Conservation (phyloP, 2,113 vertebrate species). For the Condylura cristata region DNA sequence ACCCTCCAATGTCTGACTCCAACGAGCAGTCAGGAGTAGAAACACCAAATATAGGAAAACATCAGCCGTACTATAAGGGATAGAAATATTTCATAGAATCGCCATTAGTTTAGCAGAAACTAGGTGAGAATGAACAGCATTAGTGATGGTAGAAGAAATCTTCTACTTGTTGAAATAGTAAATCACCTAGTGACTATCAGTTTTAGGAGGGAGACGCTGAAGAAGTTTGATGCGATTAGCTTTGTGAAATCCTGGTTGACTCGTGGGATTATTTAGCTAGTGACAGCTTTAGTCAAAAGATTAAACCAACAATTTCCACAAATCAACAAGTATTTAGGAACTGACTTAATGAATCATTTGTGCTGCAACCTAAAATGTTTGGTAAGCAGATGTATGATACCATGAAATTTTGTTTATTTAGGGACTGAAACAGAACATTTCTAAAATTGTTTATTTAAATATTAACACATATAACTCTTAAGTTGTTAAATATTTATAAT, state of each 20-base stretch:
- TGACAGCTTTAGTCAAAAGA: slow-evolving; percentile 44
- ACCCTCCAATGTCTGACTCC: background rate
- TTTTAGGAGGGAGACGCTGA: slow-evolving; percentile 5
- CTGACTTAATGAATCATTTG: slow-evolving; percentile 5
- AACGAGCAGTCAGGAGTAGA: background rate
- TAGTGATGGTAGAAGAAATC: background rate
- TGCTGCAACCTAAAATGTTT: background rate
- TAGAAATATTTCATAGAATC: background rate
- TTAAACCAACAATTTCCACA: slow-evolving; percentile 20
- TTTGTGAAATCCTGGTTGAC: slow-evolving; percentile 51
- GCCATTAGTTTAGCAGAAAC: slow-evolving; percentile 29
- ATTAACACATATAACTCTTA: background rate
- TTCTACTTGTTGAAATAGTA: background rate
- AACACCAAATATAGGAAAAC: background rate
- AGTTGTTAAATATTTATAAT: background rate
- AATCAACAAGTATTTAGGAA: slow-evolving; percentile 50
- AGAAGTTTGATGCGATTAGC: slow-evolving; percentile 37
- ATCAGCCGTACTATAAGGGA: background rate
- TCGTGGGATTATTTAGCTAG: slow-evolving; percentile 32
- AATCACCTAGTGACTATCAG: slow-evolving; percentile 52
- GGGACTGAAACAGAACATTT: background rate
- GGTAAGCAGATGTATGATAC: background rate
- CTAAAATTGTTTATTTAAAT: background rate
- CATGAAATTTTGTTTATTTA: background rate
- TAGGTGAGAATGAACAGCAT: slow-evolving; percentile 35